These are phyloP conservation scores for Brassicogethes aeneus DNA, from an alignment of 2,888 invertebrate genomes.

Conservation along the genomic window DNA sequence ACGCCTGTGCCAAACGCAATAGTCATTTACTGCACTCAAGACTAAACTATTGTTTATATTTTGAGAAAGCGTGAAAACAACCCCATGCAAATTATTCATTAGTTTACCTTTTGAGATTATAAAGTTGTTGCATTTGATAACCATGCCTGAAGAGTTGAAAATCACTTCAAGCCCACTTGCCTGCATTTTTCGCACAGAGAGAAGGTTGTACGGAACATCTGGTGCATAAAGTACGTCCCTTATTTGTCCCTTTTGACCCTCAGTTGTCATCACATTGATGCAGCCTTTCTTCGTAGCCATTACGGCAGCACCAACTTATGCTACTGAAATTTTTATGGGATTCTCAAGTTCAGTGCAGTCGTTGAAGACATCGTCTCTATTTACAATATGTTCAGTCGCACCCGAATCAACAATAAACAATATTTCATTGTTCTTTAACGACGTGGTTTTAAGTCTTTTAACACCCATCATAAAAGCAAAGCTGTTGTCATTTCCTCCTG, in stretches of 20 bases:
- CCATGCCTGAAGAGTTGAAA: constrained; percentile 10
- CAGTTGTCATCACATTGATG: background rate
- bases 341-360: background rate
- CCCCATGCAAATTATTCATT: constrained; percentile 4
- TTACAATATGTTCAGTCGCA: background rate
- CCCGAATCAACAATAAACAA: background rate
- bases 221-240: constrained; percentile 23
- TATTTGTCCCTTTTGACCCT: background rate
- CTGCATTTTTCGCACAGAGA: constrained; percentile 20
- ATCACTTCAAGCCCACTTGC: constrained; percentile 11
- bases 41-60: constrained; percentile 7
- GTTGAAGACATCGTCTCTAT: background rate
- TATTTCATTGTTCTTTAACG: background rate
- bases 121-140: constrained; percentile 8
- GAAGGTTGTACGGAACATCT: constrained; percentile 27
- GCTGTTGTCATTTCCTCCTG: background rate
- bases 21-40: constrained; percentile 3
- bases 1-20: constrained; percentile 10
- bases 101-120: constrained; percentile 7
- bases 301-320: background rate
- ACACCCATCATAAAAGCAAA: background rate
- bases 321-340: constrained; percentile 1
- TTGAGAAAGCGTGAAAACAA: constrained; percentile 3
- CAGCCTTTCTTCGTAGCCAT: background rate
- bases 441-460: background rate